Evolutionary conservation across 2,888 invertebrate genomes (phyloP), one percentile per base, ranked within the genome.

Genomic region (Phengaris arion): DNA sequence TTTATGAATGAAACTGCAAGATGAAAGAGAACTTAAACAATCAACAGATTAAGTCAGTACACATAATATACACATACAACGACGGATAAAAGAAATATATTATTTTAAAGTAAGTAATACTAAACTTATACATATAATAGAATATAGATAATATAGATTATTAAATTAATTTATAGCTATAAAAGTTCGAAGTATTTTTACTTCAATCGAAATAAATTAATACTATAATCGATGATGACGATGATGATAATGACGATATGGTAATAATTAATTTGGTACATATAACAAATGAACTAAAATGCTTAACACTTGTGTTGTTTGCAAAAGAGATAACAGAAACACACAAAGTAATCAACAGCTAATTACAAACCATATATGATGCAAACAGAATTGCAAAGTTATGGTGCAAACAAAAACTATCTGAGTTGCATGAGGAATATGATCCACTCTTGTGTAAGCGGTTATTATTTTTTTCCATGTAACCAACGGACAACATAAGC

Each of bases 331-430:
- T 69, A 69, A 69, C 64, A 64, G 35, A 64, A 64, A 48, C 48
- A 48, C 69, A 69, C 69, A 48, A 69, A 69, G 48, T 69, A 69
- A 69, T 69, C 69, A 69, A 69, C 69, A 48, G 69, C 69, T 69
- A 69, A 69, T 69, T 69, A 69, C 69, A 69, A 69, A n/a, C 48
- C 69, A 69, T 48, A 48, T 69, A 69, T 69, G 48, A 69, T 69
- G 46, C 69, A 69, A 69, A 69, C 69, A 69, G 69, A 46, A 69
- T 48, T 69, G 46, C 69, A 48, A 48, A 64, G 35, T 22, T 69
- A 46, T 3, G 48, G 15, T 13, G 7, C 46, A 48, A 69, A 46
- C 8, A 4, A 69, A 69, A 48, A 69, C 69, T n/a, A 48, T 69
- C 69, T 48, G n/a, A 69, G 15, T n/a, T 48, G 46, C 15, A 48